These are phyloP conservation scores for Hypselothyrea guttata DNA, from an alignment of 2,888 invertebrate species.

Conservation along the genomic window DNA sequence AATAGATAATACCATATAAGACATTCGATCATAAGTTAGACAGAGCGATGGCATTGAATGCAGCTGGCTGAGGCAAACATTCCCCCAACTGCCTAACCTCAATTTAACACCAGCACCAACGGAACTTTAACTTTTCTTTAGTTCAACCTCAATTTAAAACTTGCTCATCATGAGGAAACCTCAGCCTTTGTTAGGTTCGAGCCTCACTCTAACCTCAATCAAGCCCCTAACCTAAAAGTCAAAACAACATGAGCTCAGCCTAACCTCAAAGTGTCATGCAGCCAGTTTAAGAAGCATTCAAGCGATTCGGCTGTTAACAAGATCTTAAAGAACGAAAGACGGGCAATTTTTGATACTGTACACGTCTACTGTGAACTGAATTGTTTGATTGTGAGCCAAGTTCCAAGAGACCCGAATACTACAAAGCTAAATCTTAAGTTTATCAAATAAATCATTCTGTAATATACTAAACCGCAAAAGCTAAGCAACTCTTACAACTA, in stretches of 20 bases:
- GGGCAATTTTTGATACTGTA: constrained; percentile 38
- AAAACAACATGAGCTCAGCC: constrained; percentile 15
- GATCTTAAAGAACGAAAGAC: constrained; percentile 23
- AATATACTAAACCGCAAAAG: constrained; percentile 62
- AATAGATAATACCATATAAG: constrained; percentile 40
- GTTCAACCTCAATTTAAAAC: constrained; percentile 8
- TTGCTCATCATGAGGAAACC: constrained; percentile 18
- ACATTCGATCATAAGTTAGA: constrained; percentile 52
- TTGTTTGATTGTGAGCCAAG: constrained; percentile 74
- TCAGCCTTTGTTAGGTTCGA: constrained; percentile 19
- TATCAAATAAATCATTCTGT: constrained; percentile 67
- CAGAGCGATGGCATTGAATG: constrained; percentile 19
- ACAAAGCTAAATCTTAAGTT: constrained; percentile 22
- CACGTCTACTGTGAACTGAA: constrained; percentile 52
- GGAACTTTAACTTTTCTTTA: constrained; percentile 4
- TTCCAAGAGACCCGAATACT: constrained; percentile 47
- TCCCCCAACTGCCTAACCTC: background rate
- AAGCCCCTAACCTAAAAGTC: background rate
- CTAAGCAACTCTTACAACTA: constrained; percentile 30
- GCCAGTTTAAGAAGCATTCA: constrained; percentile 40
- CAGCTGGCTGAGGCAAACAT: constrained; percentile 30
- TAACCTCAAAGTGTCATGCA: constrained; percentile 56
- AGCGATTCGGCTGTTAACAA: constrained; percentile 29
- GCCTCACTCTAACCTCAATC: constrained; percentile 46
- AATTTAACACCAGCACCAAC: constrained; percentile 4